Conservation (phyloP, 2,113 vertebrate genomes). For the Struthio camelus region DNA sequence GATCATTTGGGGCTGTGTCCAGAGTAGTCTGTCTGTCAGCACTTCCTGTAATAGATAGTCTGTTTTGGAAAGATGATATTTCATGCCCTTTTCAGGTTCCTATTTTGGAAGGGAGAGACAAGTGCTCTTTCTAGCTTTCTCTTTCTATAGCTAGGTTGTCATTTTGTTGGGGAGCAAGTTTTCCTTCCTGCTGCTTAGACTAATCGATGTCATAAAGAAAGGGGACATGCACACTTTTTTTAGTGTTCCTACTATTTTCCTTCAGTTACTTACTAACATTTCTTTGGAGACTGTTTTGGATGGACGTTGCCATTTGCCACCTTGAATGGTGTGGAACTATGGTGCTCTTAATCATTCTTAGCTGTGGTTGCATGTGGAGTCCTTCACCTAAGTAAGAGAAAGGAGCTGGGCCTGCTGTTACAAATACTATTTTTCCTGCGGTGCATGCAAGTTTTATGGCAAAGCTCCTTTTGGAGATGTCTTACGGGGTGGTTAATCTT, state of each 20-base stretch:
- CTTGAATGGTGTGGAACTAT: neutral
- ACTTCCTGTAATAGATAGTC: neutral
- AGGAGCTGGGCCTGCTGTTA: neutral
- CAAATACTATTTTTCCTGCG: neutral
- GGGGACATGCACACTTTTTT: neutral
- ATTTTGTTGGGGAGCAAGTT: neutral
- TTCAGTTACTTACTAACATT: neutral
- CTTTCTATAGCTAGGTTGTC: neutral
- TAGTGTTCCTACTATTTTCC: neutral
- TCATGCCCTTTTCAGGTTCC: neutral
- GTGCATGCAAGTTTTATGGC: neutral
- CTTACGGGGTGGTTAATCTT: neutral
- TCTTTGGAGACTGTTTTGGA: neutral
- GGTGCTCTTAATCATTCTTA: neutral
- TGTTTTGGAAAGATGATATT: neutral
- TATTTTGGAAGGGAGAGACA: neutral
- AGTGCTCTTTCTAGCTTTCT: neutral
- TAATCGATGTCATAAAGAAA: neutral
- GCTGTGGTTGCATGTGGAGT: neutral
- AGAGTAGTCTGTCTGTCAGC: neutral
- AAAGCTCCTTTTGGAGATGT: neutral
- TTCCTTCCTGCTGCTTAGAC: neutral
- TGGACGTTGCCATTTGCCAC: neutral
- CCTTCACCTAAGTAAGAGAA: neutral
- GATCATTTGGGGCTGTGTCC: neutral